phyloP scores from a whole-genome alignment of 2,113 vertebrate genomes.

The Passer domesticus region DNA sequence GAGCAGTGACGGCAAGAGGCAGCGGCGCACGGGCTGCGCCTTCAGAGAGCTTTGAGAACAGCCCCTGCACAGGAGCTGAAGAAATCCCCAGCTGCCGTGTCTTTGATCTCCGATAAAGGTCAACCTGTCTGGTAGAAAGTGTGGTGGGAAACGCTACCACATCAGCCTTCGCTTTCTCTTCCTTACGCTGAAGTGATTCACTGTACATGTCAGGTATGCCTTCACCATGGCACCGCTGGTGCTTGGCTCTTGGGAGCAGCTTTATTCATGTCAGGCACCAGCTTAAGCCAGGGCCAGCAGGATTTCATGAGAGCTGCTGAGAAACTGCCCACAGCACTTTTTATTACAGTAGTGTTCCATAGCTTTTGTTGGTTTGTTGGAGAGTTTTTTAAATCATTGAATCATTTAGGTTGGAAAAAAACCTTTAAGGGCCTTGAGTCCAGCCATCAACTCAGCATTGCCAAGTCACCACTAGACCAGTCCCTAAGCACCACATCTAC shows the following conservation, averaged over 20 bases:
- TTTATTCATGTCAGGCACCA: background rate
- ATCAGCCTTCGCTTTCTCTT: conserved; percentile 41
- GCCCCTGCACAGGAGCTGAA: background rate
- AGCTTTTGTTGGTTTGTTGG: background rate
- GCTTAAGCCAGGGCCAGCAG: background rate
- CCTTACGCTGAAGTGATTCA: background rate
- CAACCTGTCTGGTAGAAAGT: conserved; percentile 34
- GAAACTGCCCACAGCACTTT: background rate
- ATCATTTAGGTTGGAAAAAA: background rate
- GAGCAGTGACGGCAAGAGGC: background rate
- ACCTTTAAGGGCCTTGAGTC: background rate
- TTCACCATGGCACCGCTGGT: background rate
- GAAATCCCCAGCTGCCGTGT: conserved; percentile 40
- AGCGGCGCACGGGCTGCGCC: background rate
- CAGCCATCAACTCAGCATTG: background rate
- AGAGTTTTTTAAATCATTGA: background rate
- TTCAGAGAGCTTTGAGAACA: background rate
- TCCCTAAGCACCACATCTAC: background rate
- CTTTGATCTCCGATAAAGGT: conserved; percentile 59
- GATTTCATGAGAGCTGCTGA: background rate
- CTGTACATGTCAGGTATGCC: background rate
- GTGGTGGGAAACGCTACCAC: background rate
- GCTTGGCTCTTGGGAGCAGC: background rate
- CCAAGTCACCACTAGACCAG: background rate
- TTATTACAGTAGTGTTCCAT: background rate